Evolutionary conservation across 2,113 vertebrate genomes (phyloP).

Genomic region (Poeciliopsis occidentalis): DNA sequence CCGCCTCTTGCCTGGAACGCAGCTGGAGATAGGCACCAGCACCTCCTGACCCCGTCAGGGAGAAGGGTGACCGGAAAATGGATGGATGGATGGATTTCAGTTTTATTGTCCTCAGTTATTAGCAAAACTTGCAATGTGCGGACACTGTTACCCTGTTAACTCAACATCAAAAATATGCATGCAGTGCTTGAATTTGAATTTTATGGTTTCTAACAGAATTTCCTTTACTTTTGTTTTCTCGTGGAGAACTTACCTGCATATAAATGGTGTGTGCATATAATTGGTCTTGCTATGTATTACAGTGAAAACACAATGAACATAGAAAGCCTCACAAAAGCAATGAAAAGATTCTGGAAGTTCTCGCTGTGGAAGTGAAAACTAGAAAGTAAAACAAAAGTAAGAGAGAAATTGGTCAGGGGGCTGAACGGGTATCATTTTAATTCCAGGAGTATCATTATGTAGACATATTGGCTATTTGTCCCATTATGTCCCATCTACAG

Average conservation of each 20-base stretch:
- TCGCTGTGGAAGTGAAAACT: conserved; percentile 5
- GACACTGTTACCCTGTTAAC: neutral
- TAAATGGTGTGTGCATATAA: no score
- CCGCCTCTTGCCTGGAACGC: no score
- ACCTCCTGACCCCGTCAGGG: no score
- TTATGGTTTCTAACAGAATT: neutral
- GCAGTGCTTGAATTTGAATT: no score
- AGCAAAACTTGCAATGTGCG: neutral
- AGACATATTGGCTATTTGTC: conserved; percentile 80
- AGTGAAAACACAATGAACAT: conserved; percentile 61
- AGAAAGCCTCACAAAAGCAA: conserved; percentile 72
- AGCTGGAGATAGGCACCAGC: no score
- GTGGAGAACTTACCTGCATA: no score
- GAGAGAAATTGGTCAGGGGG: conserved; percentile 7
- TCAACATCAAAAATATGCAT: neutral
- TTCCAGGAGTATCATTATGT: conserved; percentile 77
- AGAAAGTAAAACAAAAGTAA: conserved; percentile 29
- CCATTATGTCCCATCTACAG: conserved; percentile 77
- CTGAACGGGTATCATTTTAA: conserved; percentile 67
- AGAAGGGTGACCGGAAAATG: no score
- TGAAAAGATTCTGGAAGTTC: conserved; percentile 65
- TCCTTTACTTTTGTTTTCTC: no score
- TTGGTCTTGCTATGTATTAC: neutral
- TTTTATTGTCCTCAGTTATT: neutral
- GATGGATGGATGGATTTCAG: neutral